Evolutionary conservation across 2,113 vertebrate genomes (phyloP).

Genomic region (Neoarius graeffei): DNA sequence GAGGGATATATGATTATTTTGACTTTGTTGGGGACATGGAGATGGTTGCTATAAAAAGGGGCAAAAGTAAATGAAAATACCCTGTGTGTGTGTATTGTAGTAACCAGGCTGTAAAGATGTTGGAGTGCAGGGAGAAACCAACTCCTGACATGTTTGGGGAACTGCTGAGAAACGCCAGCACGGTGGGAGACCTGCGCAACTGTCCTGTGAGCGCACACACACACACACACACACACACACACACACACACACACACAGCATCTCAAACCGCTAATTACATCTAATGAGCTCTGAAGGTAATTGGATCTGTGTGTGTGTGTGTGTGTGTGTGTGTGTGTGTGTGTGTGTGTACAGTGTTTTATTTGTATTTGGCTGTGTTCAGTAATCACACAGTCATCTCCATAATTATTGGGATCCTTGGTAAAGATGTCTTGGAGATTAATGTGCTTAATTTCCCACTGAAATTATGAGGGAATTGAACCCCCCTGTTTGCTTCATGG

Average conservation of each 20-base stretch:
- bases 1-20: neutral
- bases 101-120: constrained; percentile 94
- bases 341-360: neutral
- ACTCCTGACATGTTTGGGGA: constrained; percentile 96
- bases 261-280: neutral
- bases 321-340: constrained; percentile 1
- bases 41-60: neutral
- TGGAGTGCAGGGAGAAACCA: constrained; percentile 89
- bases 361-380: neutral
- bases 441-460: neutral
- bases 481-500: neutral
- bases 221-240: constrained; percentile 5
- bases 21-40: neutral
- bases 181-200: constrained; percentile 90
- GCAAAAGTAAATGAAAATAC: neutral
- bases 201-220: constrained; percentile 80
- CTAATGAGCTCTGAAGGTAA: neutral
- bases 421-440: neutral
- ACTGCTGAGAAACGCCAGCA: constrained; percentile 90
- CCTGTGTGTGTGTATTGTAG: constrained; percentile 63
- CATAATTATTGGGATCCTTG: neutral
- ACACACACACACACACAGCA: too few species aligned
- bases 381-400: neutral
- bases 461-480: neutral
- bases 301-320: neutral